Evolutionary conservation across 1,140 invertebrate genomes (phyloP), one percentile per base, ranked within the genome.

Genomic region (Lepidotrigona ventralis): DNA sequence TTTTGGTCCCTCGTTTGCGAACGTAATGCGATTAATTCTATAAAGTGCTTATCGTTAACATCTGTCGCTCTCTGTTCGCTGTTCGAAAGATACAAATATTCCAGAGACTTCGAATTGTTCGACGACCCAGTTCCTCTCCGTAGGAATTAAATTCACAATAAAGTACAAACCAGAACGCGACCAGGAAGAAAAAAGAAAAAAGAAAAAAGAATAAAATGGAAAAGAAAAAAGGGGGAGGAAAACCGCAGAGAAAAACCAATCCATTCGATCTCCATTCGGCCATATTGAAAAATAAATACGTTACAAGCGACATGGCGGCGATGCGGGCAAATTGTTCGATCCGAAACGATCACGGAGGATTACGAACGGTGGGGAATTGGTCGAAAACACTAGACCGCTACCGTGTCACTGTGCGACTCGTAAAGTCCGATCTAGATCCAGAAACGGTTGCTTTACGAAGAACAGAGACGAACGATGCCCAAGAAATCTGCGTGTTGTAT

Each of bases 401-500:
- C 21, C 26, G 39, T 17, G n/a, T 54, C 26, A 26, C 46, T 23
- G 23, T 14, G 8, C n/a, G n/a, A n/a, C 3, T 2, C 33, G 54
- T 60, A n/a, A 17, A 60, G 33, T 3, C 33, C 33, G 23, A 75
- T 46, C 56, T 33, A 63, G 23, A 75, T 54, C 76, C 21, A 39
- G 39, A 51, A 78, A 78, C 21, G 26, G 5, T 79, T 70, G 33
- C 54, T 60, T 79, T 79, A 79, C 60, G 68, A 79, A n/a, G 60
- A 79, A 79, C 73, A 0, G 23, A 63, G 60, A 58, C 64, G 33
- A 33, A 33, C 33, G 33, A 33, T 33, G 79, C 56, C 33, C 68
- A 15, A 63, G 33, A 77, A 88, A 84, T 87, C 86, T 86, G 66
- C 74, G 81, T 6, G 39, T 60, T 53, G 79, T 83, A 87, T 87